A percentile compares a stretch with the other conserved stretches of the same genome.
Evolutionary conservation across 2,888 invertebrate genomes (phyloP).

Genomic region (Drosophila maculinotata): DNA sequence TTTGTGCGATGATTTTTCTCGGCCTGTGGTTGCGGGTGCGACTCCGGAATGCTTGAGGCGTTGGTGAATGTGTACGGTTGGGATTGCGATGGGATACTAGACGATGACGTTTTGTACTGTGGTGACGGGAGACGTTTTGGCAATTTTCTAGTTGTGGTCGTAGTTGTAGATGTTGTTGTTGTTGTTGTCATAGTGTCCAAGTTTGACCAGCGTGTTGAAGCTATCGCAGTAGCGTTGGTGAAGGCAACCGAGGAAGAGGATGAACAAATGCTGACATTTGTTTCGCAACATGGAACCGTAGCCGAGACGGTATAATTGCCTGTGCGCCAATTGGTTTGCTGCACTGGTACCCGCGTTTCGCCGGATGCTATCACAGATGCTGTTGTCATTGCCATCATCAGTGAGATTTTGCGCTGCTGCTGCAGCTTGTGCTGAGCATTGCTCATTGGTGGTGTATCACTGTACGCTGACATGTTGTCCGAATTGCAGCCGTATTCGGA

Average conservation of each 20-base stretch:
- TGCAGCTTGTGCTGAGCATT: slow-evolving; percentile 60
- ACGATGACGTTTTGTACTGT: slow-evolving; percentile 39
- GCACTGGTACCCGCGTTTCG: slow-evolving; percentile 77
- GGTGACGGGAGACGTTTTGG: slow-evolving; percentile 78
- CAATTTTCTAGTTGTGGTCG: slow-evolving; percentile 72
- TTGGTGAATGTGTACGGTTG: slow-evolving; percentile 3
- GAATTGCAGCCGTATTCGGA: slow-evolving; percentile 86
- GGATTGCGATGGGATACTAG: slow-evolving; percentile 13
- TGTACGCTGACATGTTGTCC: slow-evolving; percentile 74
- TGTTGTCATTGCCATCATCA: slow-evolving; percentile 82
- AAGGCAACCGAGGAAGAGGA: slow-evolving; percentile 12
- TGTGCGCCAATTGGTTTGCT: slow-evolving; percentile 24
- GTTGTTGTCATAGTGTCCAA: slow-evolving; percentile 15
- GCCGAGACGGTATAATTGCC: slow-evolving; percentile 9
- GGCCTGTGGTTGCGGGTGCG: neutral
- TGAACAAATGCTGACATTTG: slow-evolving; percentile 14
- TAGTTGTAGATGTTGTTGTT: slow-evolving; percentile 16
- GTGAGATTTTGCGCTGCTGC: slow-evolving; percentile 72
- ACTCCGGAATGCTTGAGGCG: slow-evolving; percentile 13
- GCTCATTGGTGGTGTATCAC: slow-evolving; percentile 67
- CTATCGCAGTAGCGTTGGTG: slow-evolving; percentile 31
- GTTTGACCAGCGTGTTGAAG: slow-evolving; percentile 38
- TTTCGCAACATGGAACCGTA: slow-evolving; percentile 1
- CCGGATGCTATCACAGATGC: slow-evolving; percentile 83
- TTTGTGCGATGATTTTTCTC: slow-evolving; percentile 58